Conservation (phyloP, 2,888 invertebrate genomes). For the Nomada goodeniana region DNA sequence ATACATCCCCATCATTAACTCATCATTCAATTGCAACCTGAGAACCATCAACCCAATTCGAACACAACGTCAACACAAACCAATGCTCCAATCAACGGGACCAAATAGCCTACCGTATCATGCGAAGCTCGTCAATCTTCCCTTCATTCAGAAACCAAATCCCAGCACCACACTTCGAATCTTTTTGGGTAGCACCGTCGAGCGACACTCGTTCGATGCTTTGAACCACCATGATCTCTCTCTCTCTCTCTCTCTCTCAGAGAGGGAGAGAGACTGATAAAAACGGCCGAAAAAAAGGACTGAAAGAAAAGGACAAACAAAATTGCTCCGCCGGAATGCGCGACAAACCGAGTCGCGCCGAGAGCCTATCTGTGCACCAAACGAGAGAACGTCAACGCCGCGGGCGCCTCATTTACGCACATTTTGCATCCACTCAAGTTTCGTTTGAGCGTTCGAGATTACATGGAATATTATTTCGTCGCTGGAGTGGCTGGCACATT, state of each 20-base stretch:
- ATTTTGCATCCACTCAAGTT: conserved; percentile 77
- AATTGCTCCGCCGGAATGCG: conserved; percentile 34
- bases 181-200: not conserved
- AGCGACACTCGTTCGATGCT: conserved; percentile 15
- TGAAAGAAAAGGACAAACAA: not conserved
- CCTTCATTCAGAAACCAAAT: no score
- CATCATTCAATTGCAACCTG: no score
- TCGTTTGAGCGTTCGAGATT: conserved; percentile 77
- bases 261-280: not conserved
- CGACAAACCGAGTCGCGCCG: conserved; percentile 31
- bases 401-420: conserved; percentile 76
- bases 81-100: no score
- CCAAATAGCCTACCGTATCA: no score
- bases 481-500: conserved; percentile 59
- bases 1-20: no score
- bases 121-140: no score
- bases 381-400: conserved; percentile 59
- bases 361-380: conserved; percentile 47
- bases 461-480: conserved; percentile 77
- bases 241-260: no score
- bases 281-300: not conserved
- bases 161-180: not conserved
- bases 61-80: no score
- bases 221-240: conserved; percentile 7
- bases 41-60: not conserved